Conservation (phyloP, 2,113 vertebrate species). For the Oxygymnocypris stewartii region DNA sequence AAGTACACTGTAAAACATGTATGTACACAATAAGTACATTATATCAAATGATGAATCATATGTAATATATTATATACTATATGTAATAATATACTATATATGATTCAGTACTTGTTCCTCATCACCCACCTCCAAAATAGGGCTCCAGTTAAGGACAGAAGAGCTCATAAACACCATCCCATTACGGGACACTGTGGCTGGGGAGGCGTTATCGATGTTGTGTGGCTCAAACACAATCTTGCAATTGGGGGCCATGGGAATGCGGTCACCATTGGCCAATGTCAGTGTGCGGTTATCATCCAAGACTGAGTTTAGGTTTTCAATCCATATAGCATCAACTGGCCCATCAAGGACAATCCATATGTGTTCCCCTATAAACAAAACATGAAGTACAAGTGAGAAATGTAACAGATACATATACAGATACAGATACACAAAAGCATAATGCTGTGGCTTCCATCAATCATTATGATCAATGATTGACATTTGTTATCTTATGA, state of each 20-base stretch:
- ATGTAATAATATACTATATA: not conserved
- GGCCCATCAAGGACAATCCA: slow-evolving; percentile 98
- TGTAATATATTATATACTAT: too few relatives aligned
- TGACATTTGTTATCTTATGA: slow-evolving; percentile 1
- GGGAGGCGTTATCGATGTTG: slow-evolving; percentile 96
- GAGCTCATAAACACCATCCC: slow-evolving; percentile 99
- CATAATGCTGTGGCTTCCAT: not conserved
- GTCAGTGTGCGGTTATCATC: slow-evolving; percentile 96
- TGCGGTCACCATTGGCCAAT: slow-evolving; percentile 92
- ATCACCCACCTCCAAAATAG: slow-evolving; percentile 87
- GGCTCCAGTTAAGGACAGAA: slow-evolving; percentile 90
- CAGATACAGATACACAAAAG: slow-evolving; percentile 18
- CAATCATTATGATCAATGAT: slow-evolving; percentile 27
- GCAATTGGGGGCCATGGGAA: slow-evolving; percentile 95
- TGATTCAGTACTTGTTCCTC: not conserved
- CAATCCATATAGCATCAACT: slow-evolving; percentile 98
- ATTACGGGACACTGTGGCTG: slow-evolving; percentile 94
- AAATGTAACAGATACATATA: slow-evolving; percentile 1
- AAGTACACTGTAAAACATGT: too few relatives aligned
- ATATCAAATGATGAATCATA: too few relatives aligned
- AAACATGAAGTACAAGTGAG: slow-evolving; percentile 4
- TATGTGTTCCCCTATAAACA: slow-evolving; percentile 86
- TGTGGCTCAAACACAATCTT: slow-evolving; percentile 96
- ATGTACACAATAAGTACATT: too few relatives aligned
- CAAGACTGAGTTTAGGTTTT: slow-evolving; percentile 96